Evolutionary conservation across 1,140 invertebrate species (phyloP), one percentile per base, ranked within the genome.

Genomic region (Caenorhabditis briggsae): DNA sequence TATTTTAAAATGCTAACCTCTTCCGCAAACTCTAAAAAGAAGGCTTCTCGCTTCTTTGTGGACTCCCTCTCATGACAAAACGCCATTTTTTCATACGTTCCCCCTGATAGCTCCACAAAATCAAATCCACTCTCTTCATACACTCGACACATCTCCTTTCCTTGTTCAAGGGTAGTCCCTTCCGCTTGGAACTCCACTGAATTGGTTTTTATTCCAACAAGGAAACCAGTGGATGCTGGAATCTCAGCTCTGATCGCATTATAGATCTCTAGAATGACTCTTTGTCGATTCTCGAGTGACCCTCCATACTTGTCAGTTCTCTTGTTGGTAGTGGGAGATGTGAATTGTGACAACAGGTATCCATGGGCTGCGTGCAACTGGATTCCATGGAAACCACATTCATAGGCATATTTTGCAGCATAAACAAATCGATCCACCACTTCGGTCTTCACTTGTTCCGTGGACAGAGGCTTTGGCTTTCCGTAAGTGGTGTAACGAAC

Each of bases 311-410:
- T 55, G 82, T 91, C 90, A 5, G 82, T 90, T 18, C 90, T 82
- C 20, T 82, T 84, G 64, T 91, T 91, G 14, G 85, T 87, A 11
- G 59, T 86, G 0, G 90, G 84, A n/a, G 89, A 90, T 2, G 88
- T 64, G 82, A 91, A 91, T 74, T 91, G 88, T 8, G 90, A 82
- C 11, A 91, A 41, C 2, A 91, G 85, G 65, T 92, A 91, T 16
- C 90, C 91, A 83, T 92, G 90, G 3, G 91, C 90, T 14, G 48
- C 89, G 61, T 91, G 90, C 6, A 92, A 61, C 64, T 90, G 59
- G 58, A 90, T 48, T 20, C 90, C 90, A 82, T 90, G 88, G 20
- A 90, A 90, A 8, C 85, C 89, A 48, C 87, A 85, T 59, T 90
- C 82, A 41, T 90, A 83, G 11, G 70, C 82, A 65, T 74, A 84